phyloP scores from a whole-genome alignment of 2,113 vertebrate species.

The Coregonus clupeaformis region DNA sequence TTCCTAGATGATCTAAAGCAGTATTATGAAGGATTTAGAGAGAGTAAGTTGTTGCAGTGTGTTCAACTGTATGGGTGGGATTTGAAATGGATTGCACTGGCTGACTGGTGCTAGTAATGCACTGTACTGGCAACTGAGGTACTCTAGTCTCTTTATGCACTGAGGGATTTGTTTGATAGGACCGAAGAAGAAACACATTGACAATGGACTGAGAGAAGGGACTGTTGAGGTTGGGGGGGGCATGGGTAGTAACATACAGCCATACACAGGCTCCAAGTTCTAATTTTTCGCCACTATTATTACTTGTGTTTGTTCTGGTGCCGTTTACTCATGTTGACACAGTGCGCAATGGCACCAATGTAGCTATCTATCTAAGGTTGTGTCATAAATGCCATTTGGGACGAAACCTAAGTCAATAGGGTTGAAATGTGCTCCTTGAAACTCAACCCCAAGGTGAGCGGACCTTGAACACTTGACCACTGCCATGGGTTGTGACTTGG shows the following conservation, averaged over 20 bases:
- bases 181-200: not conserved
- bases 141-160: not conserved
- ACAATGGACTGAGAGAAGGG: not conserved
- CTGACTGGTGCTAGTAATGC: no score
- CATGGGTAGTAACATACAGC: not conserved
- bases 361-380: no score
- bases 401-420: no score
- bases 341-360: no score
- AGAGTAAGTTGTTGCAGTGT: not conserved
- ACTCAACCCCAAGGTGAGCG: no score
- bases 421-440: no score
- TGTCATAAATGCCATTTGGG: no score
- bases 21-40: not conserved
- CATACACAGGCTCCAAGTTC: not conserved
- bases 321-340: not conserved
- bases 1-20: not conserved
- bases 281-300: not conserved
- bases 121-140: not conserved
- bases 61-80: not conserved
- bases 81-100: not conserved
- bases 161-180: not conserved
- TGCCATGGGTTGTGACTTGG: no score
- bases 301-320: no score
- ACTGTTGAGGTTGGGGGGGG: no score
- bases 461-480: no score